These are phyloP conservation scores for Batillaria attramentaria DNA, from an alignment of 1,140 invertebrate species.

Conservation along the genomic window DNA sequence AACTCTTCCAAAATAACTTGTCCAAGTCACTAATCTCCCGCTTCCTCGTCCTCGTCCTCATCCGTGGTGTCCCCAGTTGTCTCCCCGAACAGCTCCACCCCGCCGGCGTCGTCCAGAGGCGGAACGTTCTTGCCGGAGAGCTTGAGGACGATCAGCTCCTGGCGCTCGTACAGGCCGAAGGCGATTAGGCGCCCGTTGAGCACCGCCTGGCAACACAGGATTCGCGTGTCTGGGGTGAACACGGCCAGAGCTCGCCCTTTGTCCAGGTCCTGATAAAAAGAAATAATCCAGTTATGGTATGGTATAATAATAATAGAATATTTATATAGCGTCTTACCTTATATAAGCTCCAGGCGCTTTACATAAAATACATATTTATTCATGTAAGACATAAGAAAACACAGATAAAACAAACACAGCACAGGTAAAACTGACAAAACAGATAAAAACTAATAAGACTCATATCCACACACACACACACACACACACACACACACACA, in stretches of 20 bases:
- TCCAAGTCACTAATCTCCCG: constrained; percentile 21
- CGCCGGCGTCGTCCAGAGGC: constrained; percentile 41
- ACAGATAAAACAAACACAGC: too few relatives aligned
- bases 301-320: too few relatives aligned
- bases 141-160: constrained; percentile 78
- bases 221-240: constrained; percentile 82
- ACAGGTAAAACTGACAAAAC: too few relatives aligned
- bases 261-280: constrained; percentile 52
- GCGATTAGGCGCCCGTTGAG: constrained; percentile 81
- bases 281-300: too few relatives aligned
- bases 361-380: too few relatives aligned
- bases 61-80: constrained; percentile 56
- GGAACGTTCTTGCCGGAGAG: constrained; percentile 46
- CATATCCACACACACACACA: too few relatives aligned
- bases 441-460: too few relatives aligned
- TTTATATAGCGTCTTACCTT: too few relatives aligned
- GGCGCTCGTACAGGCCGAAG: constrained; percentile 74
- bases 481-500: too few relatives aligned
- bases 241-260: constrained; percentile 82
- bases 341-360: too few relatives aligned
- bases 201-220: constrained; percentile 84
- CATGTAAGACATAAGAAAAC: too few relatives aligned
- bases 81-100: constrained; percentile 63
- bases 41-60: constrained; percentile 63
- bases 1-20: too few relatives aligned